A percentile compares a stretch with the other conserved stretches of the same genome.
Evolutionary conservation across 2,888 invertebrate genomes (phyloP).

Genomic region (Itoplectis maculator): DNA sequence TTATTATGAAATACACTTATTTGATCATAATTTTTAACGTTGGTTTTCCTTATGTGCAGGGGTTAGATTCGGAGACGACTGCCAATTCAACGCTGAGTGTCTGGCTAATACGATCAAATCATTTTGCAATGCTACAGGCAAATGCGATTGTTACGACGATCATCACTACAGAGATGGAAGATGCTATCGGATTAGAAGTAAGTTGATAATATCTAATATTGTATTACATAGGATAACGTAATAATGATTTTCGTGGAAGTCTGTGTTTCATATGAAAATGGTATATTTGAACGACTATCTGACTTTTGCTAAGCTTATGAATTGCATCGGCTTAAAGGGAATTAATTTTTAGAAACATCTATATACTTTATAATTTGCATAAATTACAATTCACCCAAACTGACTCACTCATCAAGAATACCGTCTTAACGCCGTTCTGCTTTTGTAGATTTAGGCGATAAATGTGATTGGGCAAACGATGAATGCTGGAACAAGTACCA

Average conservation of each 20-base stretch:
- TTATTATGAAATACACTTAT: not conserved
- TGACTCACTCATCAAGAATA: too few relatives aligned
- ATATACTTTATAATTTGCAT: too few relatives aligned
- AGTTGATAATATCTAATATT: not conserved
- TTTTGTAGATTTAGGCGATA: constrained; percentile 71
- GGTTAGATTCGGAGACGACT: constrained; percentile 63
- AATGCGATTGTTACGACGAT: constrained; percentile 2
- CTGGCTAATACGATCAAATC: constrained; percentile 61
- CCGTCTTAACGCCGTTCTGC: too few relatives aligned
- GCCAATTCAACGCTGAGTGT: constrained; percentile 74
- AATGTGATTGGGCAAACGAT: constrained; percentile 62
- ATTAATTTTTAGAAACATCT: too few relatives aligned
- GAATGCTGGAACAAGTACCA: constrained; percentile 73
- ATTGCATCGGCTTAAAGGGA: too few relatives aligned
- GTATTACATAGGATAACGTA: not conserved
- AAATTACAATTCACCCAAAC: too few relatives aligned
- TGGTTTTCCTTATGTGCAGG: constrained; percentile 61
- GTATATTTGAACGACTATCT: too few relatives aligned
- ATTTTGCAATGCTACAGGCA: not conserved
- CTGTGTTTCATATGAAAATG: not conserved
- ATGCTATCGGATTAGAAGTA: not conserved
- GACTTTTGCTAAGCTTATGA: too few relatives aligned
- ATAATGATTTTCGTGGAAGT: not conserved
- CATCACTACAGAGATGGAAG: not conserved
- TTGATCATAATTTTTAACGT: not conserved